Evolutionary conservation across 2,113 vertebrate genomes (phyloP).

Genomic region (Scomber scombrus): DNA sequence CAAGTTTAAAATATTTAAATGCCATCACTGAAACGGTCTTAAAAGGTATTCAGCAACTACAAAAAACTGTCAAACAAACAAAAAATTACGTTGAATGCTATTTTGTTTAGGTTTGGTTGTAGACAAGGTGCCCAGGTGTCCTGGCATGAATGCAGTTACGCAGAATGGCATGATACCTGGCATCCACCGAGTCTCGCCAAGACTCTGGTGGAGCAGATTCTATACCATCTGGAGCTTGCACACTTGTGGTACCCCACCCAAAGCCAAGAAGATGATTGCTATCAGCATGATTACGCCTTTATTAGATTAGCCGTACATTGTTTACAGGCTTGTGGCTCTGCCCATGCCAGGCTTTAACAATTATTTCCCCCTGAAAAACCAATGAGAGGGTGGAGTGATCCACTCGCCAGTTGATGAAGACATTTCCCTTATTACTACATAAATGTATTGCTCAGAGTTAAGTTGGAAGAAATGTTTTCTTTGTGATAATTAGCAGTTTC

Average conservation of each 20-base stretch:
- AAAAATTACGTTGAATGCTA: not conserved
- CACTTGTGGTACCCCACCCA: slow-evolving; percentile 53
- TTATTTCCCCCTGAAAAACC: slow-evolving; percentile 34
- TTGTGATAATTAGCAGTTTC: not conserved
- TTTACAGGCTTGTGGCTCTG: slow-evolving; percentile 63
- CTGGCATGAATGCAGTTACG: slow-evolving; percentile 22
- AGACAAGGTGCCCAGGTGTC: slow-evolving; percentile 26
- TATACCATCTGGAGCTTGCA: slow-evolving; percentile 72
- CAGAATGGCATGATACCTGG: slow-evolving; percentile 40
- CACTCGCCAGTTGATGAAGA: slow-evolving; percentile 33
- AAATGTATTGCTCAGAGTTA: not conserved
- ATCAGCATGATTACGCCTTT: slow-evolving; percentile 74
- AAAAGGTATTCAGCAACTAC: not conserved
- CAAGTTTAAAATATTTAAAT: no score
- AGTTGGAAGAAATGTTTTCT: not conserved
- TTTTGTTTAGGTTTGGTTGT: not conserved
- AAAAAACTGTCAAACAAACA: not conserved
- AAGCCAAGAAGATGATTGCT: slow-evolving; percentile 80
- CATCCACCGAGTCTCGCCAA: slow-evolving; percentile 55
- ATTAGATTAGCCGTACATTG: slow-evolving; percentile 76
- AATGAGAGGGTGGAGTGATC: slow-evolving; percentile 32
- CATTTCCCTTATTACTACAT: slow-evolving; percentile 14
- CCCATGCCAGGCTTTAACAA: slow-evolving; percentile 35
- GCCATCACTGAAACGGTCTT: no score
- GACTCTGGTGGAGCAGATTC: slow-evolving; percentile 66